Evolutionary conservation across 2,797 vertebrate species (phyloP), one percentile per base, ranked within the genome.

Genomic region (Leuciscus waleckii): DNA sequence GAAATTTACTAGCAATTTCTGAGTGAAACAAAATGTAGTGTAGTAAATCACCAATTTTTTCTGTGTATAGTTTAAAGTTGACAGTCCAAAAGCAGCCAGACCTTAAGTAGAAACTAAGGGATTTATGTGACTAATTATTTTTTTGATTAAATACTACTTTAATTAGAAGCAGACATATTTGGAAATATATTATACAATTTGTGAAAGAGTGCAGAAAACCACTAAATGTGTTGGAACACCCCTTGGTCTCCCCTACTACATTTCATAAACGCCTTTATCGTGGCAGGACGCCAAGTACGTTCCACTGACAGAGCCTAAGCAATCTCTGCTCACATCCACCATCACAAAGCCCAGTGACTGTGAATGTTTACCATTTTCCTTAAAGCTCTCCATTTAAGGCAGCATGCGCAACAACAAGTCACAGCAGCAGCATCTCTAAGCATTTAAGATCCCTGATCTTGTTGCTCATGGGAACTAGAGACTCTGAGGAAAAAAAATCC

Each of bases 351-450:
- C 63, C 80, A 63, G 35, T 63, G 69, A 41, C 37, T 56, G 39
- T 43, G 21, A 77, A 35, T 81, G 71, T 85, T 67, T 87, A 43
- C 26, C 23, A 67, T 78, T 77, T 84, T 51, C 17, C 35, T 56
- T 11, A 67, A n/a, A 78, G 78, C 82, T 51, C 68, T 71, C 87
- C 86, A 87, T 88, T 81, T 90, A 89, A 82, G 87, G 87, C 61
- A 86, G 70, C 56, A 54, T 71, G 65, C 7, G 7, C 29, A 76
- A 13, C 76, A 84, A 61, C 1, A 79, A 78, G 37, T 82, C 54
- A 49, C 63, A 26, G 37, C 32, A 69, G 39, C 69, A 26, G 43
- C 26, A 65, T 49, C 29, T 82, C 51, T 58, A 41, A 81, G 61
- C 29, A 58, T 79, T 86, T 83, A 61, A 63, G 7, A 74, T 29